These are phyloP conservation scores for Dasypolia templi DNA, from an alignment of 2,888 invertebrate genomes.

Conservation along the genomic window DNA sequence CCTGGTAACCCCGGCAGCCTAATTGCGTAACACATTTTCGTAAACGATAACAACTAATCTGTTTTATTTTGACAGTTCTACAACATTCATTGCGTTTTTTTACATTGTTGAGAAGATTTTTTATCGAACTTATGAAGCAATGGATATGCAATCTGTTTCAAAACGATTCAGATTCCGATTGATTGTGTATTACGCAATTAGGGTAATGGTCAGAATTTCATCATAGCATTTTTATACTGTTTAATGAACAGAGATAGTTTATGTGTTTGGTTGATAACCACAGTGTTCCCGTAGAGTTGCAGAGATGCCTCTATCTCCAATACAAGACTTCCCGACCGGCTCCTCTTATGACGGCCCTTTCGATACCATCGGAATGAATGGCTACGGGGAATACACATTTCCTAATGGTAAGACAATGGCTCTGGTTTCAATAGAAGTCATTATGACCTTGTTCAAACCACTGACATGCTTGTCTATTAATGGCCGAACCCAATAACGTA, in stretches of 20 bases:
- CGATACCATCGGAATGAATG: slow-evolving; percentile 91
- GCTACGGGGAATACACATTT: slow-evolving; percentile 90
- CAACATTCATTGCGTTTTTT: too few species aligned
- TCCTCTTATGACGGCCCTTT: slow-evolving; percentile 91
- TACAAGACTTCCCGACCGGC: slow-evolving; percentile 86
- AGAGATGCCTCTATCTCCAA: slow-evolving; percentile 73
- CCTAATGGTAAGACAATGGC: slow-evolving; percentile 87
- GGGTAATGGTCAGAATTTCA: background rate
- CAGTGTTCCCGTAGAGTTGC: slow-evolving; percentile 68
- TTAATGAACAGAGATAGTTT: background rate
- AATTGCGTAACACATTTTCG: too few species aligned
- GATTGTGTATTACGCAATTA: too few species aligned
- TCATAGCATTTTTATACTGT: background rate
- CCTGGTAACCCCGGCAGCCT: too few species aligned
- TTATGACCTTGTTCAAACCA: background rate
- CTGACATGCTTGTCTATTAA: background rate
- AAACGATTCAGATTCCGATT: too few species aligned
- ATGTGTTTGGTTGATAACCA: background rate
- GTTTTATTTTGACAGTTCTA: too few species aligned
- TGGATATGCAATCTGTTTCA: too few species aligned
- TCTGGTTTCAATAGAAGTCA: background rate
- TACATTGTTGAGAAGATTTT: too few species aligned
- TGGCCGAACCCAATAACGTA: too few species aligned
- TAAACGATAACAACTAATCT: too few species aligned
- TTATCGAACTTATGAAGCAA: too few species aligned